Evolutionary conservation across 1,140 invertebrate genomes (phyloP), one percentile per base, ranked within the genome.

Genomic region (Drosophila pseudoananassae): DNA sequence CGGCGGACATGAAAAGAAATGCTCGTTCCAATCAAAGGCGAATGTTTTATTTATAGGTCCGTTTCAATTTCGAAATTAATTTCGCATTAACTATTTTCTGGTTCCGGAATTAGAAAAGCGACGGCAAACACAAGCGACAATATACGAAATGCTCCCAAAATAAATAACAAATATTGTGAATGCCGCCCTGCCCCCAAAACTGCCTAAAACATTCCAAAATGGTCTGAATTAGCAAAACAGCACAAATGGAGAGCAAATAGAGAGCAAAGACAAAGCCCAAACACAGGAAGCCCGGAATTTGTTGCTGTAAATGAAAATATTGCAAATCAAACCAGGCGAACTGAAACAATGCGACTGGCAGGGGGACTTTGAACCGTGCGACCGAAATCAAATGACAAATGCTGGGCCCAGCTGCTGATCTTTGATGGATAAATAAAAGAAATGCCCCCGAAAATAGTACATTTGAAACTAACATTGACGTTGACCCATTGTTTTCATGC

Each of bases 31-130:
- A 69, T 68, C 65, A 49, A 46, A 46, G 38, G 1, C 50, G 50
- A 85, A 85, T 85, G 70, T 85, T 81, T 81, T 85, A 85, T 85
- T 85, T 85, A 85, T 85, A 53, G 51, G 65, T 15, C 27, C 23
- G 64, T 51, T 54, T 59, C 65, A 63, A 85, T 85, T 85, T 76
- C 69, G 47, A 53, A 76, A 66, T 72, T 81, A 81, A 72, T 66
- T 76, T 81, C 71, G 40, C 70, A 74, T 74, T 74, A 74, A 55
- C 71, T 57, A 56, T 23, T 68, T 69, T 76, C 55, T 27, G 63
- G 17, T 59, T 31, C 27, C 51, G 43, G 15, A 52, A 66, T 54
- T 74, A 75, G 65, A 46, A n/a, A 20, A 31, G 20, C 27, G 25
- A 51, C 31, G 10, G 29, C 43, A 54, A 73, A 61, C 25, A 70